These are phyloP conservation scores for Poecilia picta DNA, from an alignment of 2,797 vertebrate genomes.

Conservation along the genomic window DNA sequence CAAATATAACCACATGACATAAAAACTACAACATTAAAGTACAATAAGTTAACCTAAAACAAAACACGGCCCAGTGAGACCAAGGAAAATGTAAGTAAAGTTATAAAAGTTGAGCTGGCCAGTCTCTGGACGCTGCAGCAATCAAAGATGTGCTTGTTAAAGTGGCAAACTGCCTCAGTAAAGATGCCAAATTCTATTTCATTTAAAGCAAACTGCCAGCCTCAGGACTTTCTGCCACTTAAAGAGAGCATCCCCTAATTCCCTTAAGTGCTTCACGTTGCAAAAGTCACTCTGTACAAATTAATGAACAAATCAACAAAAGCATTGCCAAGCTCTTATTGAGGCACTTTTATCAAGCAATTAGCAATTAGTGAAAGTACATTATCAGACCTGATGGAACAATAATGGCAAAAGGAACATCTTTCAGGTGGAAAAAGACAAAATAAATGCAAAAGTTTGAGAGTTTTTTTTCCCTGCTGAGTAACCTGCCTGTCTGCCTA, in stretches of 20 bases:
- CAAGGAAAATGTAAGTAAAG: conserved; percentile 5
- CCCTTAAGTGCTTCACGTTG: conserved; percentile 60
- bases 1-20: not conserved
- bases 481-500: conserved; percentile 54
- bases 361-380: conserved; percentile 57
- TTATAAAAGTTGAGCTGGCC: conserved; percentile 24
- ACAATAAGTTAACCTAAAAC: conserved; percentile 11
- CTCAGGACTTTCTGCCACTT: conserved; percentile 63
- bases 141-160: conserved; percentile 57
- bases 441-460: conserved; percentile 48
- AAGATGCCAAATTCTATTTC: conserved; percentile 64
- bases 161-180: conserved; percentile 40
- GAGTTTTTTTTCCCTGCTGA: conserved; percentile 36
- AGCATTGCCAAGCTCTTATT: conserved; percentile 48
- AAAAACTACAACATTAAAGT: not conserved
- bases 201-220: conserved; percentile 59
- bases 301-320: conserved; percentile 69
- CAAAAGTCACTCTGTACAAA: conserved; percentile 62
- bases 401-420: conserved; percentile 12
- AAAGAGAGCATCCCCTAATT: conserved; percentile 59
- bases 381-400: conserved; percentile 42
- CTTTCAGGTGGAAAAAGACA: conserved; percentile 24
- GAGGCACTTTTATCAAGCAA: conserved; percentile 35
- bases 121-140: conserved; percentile 44
- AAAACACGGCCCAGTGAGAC: not conserved